Conservation (phyloP, 2,113 vertebrate species). For the Pardalotus punctatus region DNA sequence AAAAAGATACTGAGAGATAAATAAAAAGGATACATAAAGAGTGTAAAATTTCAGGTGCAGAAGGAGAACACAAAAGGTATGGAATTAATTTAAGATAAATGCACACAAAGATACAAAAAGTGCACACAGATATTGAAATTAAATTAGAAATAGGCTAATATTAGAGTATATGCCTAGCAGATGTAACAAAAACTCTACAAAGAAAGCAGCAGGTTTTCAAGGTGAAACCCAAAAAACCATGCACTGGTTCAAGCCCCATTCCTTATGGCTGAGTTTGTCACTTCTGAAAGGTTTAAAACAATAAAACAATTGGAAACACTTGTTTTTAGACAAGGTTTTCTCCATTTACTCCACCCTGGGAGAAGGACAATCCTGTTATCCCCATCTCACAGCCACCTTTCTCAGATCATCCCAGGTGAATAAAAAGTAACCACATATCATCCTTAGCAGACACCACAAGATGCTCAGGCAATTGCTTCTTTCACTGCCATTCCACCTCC, state of each 20-base stretch:
- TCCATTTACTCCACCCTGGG: not conserved
- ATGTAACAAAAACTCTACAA: not conserved
- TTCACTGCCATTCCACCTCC: not conserved
- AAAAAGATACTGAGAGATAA: conserved; percentile 66
- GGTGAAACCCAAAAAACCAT: not conserved
- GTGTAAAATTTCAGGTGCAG: not conserved
- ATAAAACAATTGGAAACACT: not conserved
- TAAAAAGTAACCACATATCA: not conserved
- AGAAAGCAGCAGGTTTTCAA: not conserved
- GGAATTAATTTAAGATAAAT: conserved; percentile 30
- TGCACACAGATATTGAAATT: conserved; percentile 39
- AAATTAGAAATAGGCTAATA: not conserved
- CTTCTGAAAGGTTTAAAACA: not conserved
- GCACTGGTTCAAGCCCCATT: not conserved
- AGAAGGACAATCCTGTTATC: not conserved
- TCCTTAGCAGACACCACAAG: not conserved
- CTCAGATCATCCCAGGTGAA: not conserved
- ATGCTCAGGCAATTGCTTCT: not conserved
- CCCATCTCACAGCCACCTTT: not conserved
- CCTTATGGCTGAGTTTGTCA: not conserved
- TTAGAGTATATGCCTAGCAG: not conserved
- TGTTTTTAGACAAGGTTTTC: not conserved
- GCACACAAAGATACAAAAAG: conserved; percentile 30
- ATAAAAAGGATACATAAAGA: conserved; percentile 27
- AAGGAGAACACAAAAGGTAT: conserved; percentile 13